Base-by-base conservation (phyloP, 1,140 invertebrate genomes). In the Tenebrio molitor region DNA sequence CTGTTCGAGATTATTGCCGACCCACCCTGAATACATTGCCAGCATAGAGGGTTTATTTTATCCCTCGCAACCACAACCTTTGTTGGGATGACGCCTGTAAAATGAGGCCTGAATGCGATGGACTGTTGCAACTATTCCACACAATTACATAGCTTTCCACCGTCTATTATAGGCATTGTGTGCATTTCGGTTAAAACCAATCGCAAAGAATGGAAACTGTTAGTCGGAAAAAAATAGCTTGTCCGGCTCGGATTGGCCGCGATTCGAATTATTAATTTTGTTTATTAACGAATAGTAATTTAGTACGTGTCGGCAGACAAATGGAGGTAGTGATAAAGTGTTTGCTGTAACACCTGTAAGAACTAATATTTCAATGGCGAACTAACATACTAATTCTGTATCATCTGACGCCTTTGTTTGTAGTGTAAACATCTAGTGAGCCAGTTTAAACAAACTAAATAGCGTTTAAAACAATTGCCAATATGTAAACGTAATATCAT, bases 361-460 rank as follows among this genome's bases (percentile, higher is more conserved):
- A 63, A 64, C 42, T 50, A 64, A 71, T 66, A 53, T 66, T 46
- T 72, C 36, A 73, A 69, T 73, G 19, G 69, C 58, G 42, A 71
- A 75, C 70, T 39, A 66, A 34, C 41, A 39, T 50, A 70, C 64
- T 66, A 74, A 74, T 77, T 71, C 72, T 68, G 76, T 77, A 77
- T 77, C 76, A 77, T 77, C 74, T 76, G 72, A 72, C 67, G 69
- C 69, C 65, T 71, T 44, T 77, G 76, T 77, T 77, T 77, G 76
- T 69, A 77, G 66, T 69, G 76, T 76, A 77, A 77, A 77, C 74
- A 77, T 68, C 69, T 73, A 44, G 39, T 67, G 74, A 74, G 76
- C 76, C 76, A 77, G 76, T 76, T 77, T 76, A 76, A 77, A 77
- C 76, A 77, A 39, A 71, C 70, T 69, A 63, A 64, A 63, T 77